Conservation (phyloP, 2,888 invertebrate genomes). For the Agonum fuliginosum region DNA sequence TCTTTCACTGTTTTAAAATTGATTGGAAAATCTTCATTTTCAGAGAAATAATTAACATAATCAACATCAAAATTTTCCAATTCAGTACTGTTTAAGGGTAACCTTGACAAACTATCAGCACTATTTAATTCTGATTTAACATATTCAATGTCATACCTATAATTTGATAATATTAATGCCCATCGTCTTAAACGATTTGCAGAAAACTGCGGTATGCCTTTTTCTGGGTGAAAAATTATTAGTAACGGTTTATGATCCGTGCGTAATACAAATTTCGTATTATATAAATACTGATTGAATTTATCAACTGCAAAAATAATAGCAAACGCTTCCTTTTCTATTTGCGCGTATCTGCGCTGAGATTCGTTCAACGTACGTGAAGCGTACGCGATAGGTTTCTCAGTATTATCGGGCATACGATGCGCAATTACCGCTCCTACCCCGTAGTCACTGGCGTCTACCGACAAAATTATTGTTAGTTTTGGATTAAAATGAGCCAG, state of each 20-base stretch:
- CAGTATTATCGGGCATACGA: constrained; percentile 1
- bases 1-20: neutral
- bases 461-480: constrained; percentile 56
- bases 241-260: constrained; percentile 55
- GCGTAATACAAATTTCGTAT: constrained; percentile 3
- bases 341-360: constrained; percentile 55
- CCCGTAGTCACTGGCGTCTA: constrained; percentile 33
- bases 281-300: constrained; percentile 34
- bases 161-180: constrained; percentile 61
- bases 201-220: constrained; percentile 4
- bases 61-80: neutral
- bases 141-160: constrained; percentile 60
- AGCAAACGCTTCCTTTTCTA: constrained; percentile 60
- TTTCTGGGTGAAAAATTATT: neutral
- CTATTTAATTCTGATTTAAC: constrained; percentile 59
- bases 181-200: constrained; percentile 60
- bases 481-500: constrained; percentile 19
- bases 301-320: constrained; percentile 44
- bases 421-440: constrained; percentile 33
- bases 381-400: constrained; percentile 61
- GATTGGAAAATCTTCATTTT: neutral
- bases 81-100: constrained; percentile 5
- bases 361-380: constrained; percentile 60
- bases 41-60: neutral
- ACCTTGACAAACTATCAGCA: constrained; percentile 61